Base-by-base conservation (phyloP, 2,113 vertebrate species). In the human (Homo sapiens) region DNA sequence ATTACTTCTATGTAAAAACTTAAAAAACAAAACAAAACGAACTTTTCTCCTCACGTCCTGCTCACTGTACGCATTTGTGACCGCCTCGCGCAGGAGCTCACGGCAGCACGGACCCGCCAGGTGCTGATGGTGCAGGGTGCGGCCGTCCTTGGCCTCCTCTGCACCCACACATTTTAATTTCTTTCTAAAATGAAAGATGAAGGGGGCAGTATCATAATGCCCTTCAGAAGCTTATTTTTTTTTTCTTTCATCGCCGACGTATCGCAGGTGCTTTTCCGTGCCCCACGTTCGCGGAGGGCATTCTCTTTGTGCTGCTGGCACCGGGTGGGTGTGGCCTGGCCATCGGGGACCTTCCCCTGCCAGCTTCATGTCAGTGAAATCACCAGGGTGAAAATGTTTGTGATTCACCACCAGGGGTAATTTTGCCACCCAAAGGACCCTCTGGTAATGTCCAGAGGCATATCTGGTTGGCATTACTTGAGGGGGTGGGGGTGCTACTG, bases 61-160 rank as follows among this genome's bases (percentile, higher is more conserved):
- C 4, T 17, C 20, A 0, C n/a, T 1, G 2, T 0, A 1, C 0
- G 43, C 18, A 4, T 1, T 4, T 2, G 25, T 30, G 18, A 50
- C 35, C 1, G 4, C 45, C 17, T 16, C 4, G 4, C 0, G 1
- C 30, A 9, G 45, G 16, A 78, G 27, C 27, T 27, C 4, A 16
- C 0, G 4, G 45, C 75, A 35, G 4, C 27, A 16, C 2, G 27
- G 76, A 5, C 7, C 82, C 4, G 0, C 66, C 12, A 0, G 25
- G 86, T 0, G 0, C 32, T 2, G 1, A 2, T 2, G 0, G n/a
- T 13, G 17, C 1, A 6, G 57, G 17, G 45, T 59, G 6, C 2
- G 1, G 23, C 43, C 3, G 0, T 2, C 45, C 84, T 9, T 1
- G 0, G 2, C 16, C 45, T 18, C 57, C 50, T 23, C 61, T 32